Evolutionary conservation across 2,113 vertebrate species (phyloP).

Genomic region (Lethenteron camtschaticum): DNA sequence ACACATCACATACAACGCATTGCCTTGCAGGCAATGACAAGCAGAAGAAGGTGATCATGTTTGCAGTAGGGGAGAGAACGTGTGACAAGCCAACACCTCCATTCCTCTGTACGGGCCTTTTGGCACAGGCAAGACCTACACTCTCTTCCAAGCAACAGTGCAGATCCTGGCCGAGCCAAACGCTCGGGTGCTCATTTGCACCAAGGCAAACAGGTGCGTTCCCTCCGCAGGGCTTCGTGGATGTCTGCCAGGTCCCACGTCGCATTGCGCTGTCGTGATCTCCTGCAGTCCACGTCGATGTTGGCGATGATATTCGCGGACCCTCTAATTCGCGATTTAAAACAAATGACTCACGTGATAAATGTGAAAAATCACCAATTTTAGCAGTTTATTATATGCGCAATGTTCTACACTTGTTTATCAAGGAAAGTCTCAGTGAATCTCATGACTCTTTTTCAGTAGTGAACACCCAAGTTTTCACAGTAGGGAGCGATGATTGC

Average conservation of each 20-base stretch:
- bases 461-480: no score
- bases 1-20: no score
- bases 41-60: constrained; percentile 38
- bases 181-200: constrained; percentile 54
- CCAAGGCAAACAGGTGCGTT: constrained; percentile 61
- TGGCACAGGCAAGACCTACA: constrained; percentile 69
- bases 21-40: constrained; percentile 24
- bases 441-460: no score
- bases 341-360: no score
- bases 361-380: no score
- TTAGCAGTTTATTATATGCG: no score
- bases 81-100: constrained; percentile 23
- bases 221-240: not conserved
- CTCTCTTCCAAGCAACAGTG: constrained; percentile 44
- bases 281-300: no score
- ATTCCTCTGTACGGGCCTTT: constrained; percentile 67
- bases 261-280: not conserved
- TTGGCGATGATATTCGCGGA: no score
- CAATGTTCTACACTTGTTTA: no score
- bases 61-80: constrained; percentile 23
- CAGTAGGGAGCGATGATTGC: no score
- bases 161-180: constrained; percentile 29
- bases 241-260: not conserved
- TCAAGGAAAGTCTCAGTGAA: no score
- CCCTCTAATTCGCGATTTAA: no score